Evolutionary conservation across 2,888 invertebrate genomes (phyloP).

Genomic region (Macrosoma leucophasiata): DNA sequence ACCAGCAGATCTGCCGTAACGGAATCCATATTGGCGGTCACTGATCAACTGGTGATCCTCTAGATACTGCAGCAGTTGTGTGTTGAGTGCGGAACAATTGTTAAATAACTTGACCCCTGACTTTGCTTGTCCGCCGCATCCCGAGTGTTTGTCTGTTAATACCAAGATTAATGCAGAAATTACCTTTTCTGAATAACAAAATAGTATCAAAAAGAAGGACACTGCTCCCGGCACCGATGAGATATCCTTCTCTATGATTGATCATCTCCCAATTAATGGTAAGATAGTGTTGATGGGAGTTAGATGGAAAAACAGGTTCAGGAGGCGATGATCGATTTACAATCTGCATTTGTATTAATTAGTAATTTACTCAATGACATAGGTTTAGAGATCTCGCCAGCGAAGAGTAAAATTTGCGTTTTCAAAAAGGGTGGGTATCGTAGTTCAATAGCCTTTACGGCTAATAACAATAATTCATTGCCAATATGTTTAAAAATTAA

Average conservation of each 20-base stretch:
- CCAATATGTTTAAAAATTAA: conserved; percentile 4
- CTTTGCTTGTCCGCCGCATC: conserved; percentile 9
- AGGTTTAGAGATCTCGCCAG: conserved; percentile 1
- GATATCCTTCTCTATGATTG: conserved; percentile 20
- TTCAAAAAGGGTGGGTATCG: conserved; percentile 5
- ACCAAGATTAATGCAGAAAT: conserved; percentile 5
- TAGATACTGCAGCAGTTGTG: too few species aligned
- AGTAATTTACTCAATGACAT: conserved; percentile 1
- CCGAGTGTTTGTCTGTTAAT: conserved; percentile 11
- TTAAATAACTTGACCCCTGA: conserved; percentile 17
- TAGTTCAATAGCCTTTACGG: background rate
- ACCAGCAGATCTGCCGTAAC: too few species aligned
- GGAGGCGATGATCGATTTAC: background rate
- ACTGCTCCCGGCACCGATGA: conserved; percentile 16
- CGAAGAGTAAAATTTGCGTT: conserved; percentile 8
- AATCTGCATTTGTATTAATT: background rate
- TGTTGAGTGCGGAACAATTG: conserved; percentile 8
- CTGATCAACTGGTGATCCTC: too few species aligned
- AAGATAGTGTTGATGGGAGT: conserved; percentile 13
- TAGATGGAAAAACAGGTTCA: conserved; percentile 1
- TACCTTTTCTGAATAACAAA: conserved; percentile 14
- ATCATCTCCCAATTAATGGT: conserved; percentile 10
- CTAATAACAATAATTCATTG: conserved; percentile 3
- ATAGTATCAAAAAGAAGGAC: conserved; percentile 14
- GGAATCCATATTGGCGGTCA: too few species aligned